Conservation (phyloP, 2,113 vertebrate species). For the Camelus dromedarius region DNA sequence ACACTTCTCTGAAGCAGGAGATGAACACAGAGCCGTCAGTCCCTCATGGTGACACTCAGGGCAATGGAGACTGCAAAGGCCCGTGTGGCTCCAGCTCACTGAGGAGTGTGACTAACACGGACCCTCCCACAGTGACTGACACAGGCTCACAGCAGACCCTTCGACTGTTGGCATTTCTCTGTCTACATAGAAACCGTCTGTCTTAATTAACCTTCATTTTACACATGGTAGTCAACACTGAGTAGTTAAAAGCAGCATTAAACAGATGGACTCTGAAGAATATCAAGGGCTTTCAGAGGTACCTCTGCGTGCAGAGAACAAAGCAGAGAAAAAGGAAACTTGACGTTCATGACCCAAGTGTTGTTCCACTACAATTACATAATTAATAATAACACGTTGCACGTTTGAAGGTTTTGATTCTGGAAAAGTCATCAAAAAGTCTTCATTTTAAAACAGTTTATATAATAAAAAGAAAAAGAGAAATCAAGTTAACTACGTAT, state of each 20-base stretch:
- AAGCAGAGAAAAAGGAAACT: background rate
- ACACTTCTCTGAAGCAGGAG: background rate
- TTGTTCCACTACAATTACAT: background rate
- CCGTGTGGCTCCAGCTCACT: background rate
- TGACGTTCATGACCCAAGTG: background rate
- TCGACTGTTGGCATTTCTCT: background rate
- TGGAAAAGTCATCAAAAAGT: background rate
- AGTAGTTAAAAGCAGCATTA: background rate
- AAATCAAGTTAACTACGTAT: background rate
- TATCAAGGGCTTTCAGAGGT: background rate
- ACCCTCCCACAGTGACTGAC: background rate
- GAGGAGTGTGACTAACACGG: background rate
- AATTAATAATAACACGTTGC: background rate
- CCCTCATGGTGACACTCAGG: background rate
- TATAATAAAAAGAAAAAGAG: background rate
- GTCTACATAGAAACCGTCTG: background rate
- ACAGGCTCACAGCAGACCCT: background rate
- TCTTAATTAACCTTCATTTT: conserved; percentile 23
- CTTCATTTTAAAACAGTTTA: background rate
- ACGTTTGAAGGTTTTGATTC: background rate
- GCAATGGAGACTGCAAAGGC: background rate
- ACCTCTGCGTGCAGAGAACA: background rate
- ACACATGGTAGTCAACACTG: background rate
- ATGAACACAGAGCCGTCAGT: background rate
- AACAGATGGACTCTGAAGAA: background rate